Evolutionary conservation across 2,888 invertebrate genomes (phyloP), one percentile per base, ranked within the genome.

Genomic region (Lissonota sp.): DNA sequence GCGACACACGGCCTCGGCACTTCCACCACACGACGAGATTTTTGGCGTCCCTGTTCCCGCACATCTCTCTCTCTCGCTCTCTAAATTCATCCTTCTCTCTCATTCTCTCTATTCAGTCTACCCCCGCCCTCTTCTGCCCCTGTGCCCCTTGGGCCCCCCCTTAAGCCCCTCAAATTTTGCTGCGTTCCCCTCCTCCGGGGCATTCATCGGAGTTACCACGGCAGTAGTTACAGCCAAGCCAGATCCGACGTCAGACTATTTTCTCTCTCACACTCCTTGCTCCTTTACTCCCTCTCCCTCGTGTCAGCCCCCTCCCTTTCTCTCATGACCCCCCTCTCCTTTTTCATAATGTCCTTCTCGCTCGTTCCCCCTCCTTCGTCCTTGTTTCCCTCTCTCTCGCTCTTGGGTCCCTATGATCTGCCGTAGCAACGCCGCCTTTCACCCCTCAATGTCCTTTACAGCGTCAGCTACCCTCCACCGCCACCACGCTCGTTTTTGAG

Each of bases 1-100:
- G 86, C 86, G 88, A 88, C 88, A 26, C 26, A 89, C 88, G 85
- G 87, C 87, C 73, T 86, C 87, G 81, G 81, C 75, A 80, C 87
- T 87, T 84, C 88, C 86, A 80, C 82, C 79, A 80, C 83, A 80
- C 62, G 51, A 62, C 66, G 72, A 73, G 77, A 71, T 70, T 72
- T 73, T 76, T 72, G 71, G 76, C 79, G 69, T 67, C 69, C 44
- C n/a, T n/a, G n/a, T n/a, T n/a, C n/a, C 58, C 67, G 60, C 67
- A 46, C 72, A 67, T 70, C 74, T 60, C 66, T 60, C 16, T 46
- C 78, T 80, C 83, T 79, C 79, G 71, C 62, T 69, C 57, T 71
- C 58, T 55, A 40, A 69, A 78, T 70, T 78, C 70, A 60, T 55
- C 49, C 69, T 70, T 66, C 83, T 77, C 79, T 79, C 84, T 78